Conservation (phyloP, 2,113 vertebrate genomes). For the Sinocyclocheilus anshuiensis region DNA sequence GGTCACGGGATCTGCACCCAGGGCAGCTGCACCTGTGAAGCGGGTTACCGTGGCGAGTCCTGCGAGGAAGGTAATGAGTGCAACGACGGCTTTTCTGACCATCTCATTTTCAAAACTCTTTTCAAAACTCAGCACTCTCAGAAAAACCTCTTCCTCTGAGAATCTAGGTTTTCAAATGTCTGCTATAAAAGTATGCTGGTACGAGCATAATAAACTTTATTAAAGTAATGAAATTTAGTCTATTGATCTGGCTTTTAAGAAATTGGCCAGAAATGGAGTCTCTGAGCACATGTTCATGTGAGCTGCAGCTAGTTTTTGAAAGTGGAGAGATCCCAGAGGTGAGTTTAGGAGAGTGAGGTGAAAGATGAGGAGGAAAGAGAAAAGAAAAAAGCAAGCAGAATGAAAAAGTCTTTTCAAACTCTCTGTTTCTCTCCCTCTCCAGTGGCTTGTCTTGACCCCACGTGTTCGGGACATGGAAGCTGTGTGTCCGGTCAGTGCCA, state of each 20-base stretch:
- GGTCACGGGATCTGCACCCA: conserved; percentile 85
- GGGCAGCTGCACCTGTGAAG: conserved; percentile 82
- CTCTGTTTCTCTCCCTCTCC: not conserved
- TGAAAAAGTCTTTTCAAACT: not conserved
- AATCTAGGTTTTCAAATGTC: conserved; percentile 40
- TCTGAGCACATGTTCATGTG: conserved; percentile 51
- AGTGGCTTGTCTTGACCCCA: conserved; percentile 88
- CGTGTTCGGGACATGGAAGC: conserved; percentile 84
- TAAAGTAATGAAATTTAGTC: conserved; percentile 66
- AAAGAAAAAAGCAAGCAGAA: conserved; percentile 26
- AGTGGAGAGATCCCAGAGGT: conserved; percentile 39
- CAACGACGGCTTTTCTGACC: not conserved
- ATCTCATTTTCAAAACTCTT: conserved; percentile 3
- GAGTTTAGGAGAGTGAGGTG: conserved; percentile 4
- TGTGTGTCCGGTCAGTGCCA: conserved; percentile 86
- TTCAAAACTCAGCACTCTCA: not conserved
- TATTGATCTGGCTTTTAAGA: conserved; percentile 73
- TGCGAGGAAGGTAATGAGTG: conserved; percentile 83
- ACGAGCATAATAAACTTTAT: conserved; percentile 57
- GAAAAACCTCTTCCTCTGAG: conserved; percentile 36
- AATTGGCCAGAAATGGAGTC: conserved; percentile 68
- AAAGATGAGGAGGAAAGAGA: conserved; percentile 30
- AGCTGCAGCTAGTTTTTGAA: conserved; percentile 36
- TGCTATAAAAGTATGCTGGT: conserved; percentile 25
- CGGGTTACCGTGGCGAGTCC: conserved; percentile 85